phyloP scores from a whole-genome alignment of 2,888 invertebrate species.

The Apeira syringaria region DNA sequence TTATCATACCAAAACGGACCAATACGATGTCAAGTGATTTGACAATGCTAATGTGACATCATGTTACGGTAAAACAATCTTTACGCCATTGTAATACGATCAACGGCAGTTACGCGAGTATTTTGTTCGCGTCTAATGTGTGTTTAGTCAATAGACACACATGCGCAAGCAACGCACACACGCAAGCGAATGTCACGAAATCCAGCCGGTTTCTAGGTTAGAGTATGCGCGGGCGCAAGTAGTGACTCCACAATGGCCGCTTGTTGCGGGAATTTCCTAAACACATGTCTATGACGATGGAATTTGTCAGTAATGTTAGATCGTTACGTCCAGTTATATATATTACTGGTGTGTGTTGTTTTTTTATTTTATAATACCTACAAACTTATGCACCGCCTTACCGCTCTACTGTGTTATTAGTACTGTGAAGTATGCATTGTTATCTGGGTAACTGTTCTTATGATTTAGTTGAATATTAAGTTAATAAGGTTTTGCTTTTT shows the following conservation, averaged over 20 bases:
- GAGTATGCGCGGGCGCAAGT: conserved; percentile 67
- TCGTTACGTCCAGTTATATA: no score
- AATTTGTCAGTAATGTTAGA: no score
- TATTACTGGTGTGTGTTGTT: no score
- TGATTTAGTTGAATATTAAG: no score
- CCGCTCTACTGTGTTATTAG: no score
- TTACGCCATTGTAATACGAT: conserved; percentile 24
- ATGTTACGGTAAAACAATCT: conserved; percentile 35
- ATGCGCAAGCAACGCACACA: conserved; percentile 55
- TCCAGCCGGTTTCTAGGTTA: conserved; percentile 79
- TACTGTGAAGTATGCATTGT: no score
- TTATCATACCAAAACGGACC: conserved; percentile 74
- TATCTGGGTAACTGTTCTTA: no score
- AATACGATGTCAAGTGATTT: conserved; percentile 68
- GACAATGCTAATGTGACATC: conserved; percentile 29
- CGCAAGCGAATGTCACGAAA: conserved; percentile 74
- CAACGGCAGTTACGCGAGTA: not conserved
- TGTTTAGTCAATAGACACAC: conserved; percentile 52
- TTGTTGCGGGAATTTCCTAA: conserved; percentile 15
- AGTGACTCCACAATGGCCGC: conserved; percentile 45
- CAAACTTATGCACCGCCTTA: no score
- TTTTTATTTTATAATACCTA: no score
- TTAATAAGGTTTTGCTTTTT: no score
- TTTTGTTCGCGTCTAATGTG: conserved; percentile 27
- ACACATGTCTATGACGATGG: not conserved